phyloP scores from a whole-genome alignment of 2,797 vertebrate species.

The Distichodus sexfasciatus region DNA sequence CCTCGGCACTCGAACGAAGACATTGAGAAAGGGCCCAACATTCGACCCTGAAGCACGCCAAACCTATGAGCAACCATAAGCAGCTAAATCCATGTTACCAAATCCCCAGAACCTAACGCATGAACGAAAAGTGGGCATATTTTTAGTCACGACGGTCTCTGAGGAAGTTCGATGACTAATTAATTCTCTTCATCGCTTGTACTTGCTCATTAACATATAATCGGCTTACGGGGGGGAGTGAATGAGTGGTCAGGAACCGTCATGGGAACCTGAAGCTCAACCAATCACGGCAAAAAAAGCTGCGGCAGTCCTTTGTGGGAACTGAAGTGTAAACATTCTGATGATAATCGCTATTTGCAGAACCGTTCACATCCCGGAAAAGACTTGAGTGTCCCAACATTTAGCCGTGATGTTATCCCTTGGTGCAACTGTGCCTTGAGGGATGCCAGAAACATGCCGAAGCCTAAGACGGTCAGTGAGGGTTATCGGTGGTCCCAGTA shows the following conservation, averaged over 20 bases:
- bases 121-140: background rate
- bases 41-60: background rate
- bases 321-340: background rate
- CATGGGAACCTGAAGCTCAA: background rate
- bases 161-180: constrained; percentile 15
- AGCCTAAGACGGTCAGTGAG: too few species aligned
- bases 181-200: background rate
- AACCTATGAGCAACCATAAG: background rate
- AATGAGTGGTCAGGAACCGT: background rate
- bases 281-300: background rate
- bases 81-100: background rate
- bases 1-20: background rate
- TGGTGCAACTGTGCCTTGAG: background rate
- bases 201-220: constrained; percentile 25
- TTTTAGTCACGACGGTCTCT: background rate
- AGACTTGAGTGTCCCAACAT: background rate
- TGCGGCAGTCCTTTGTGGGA: background rate
- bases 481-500: background rate
- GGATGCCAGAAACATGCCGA: background rate
- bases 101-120: background rate
- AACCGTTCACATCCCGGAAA: background rate
- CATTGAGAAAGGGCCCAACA: too few species aligned
- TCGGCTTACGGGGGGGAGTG: constrained; percentile 25
- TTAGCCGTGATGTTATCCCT: background rate
- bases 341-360: background rate